Conservation (phyloP, 1,140 invertebrate genomes). For the Ericerus pela region DNA sequence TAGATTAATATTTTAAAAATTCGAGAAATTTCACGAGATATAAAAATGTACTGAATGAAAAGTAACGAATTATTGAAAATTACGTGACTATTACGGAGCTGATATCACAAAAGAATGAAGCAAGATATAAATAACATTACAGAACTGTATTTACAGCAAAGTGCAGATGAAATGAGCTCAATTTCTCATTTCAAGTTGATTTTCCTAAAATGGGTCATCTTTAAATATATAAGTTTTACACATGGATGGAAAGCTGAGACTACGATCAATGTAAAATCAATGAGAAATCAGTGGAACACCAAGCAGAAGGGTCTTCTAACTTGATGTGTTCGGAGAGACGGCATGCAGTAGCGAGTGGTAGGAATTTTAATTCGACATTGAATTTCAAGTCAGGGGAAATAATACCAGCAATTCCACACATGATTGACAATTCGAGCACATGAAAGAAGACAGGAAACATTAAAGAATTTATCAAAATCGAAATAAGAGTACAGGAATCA, state of each 20-base stretch:
- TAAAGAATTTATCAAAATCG: neutral
- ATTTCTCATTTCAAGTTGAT: neutral
- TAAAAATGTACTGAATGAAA: neutral
- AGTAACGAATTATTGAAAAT: neutral
- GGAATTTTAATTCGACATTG: neutral
- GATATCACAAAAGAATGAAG: neutral
- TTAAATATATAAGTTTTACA: neutral
- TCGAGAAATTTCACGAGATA: neutral
- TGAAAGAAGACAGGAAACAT: neutral
- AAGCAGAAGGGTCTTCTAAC: neutral
- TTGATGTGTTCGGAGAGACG: neutral
- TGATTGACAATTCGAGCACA: neutral
- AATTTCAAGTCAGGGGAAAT: neutral
- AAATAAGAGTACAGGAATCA: too few species aligned
- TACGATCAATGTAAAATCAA: neutral
- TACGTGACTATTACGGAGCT: neutral
- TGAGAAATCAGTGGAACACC: neutral
- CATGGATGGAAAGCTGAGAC: neutral
- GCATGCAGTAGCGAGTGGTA: neutral
- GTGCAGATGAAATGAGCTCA: neutral
- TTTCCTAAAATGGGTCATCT: conserved; percentile 3
- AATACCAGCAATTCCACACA: neutral
- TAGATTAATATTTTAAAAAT: neutral
- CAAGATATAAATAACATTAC: neutral
- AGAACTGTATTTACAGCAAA: neutral